Evolutionary conservation across 2,888 invertebrate species (phyloP).

Genomic region (Spilosoma lubricipeda): DNA sequence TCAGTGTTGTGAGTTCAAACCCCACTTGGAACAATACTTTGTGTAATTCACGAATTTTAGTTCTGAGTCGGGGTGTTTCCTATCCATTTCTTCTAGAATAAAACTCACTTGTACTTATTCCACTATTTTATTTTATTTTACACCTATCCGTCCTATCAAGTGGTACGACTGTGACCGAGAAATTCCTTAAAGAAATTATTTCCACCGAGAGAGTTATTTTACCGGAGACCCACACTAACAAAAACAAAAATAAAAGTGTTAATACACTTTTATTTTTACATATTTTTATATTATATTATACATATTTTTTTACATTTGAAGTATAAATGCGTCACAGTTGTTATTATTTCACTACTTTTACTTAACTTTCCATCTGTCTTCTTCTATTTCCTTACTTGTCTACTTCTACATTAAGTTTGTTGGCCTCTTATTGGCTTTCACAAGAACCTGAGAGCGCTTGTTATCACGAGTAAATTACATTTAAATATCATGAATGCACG

Average conservation of each 20-base stretch:
- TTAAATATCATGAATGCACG: slow-evolving; percentile 21
- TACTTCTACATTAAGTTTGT: slow-evolving; percentile 16
- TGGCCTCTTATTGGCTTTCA: slow-evolving; percentile 21
- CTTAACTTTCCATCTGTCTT: slow-evolving; percentile 10
- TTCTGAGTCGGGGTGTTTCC: too few species aligned
- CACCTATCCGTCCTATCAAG: too few species aligned
- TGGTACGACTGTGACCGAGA: neutral
- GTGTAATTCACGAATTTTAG: too few species aligned
- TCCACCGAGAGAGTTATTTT: too few species aligned
- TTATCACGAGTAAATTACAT: slow-evolving; percentile 24
- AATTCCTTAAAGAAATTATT: neutral
- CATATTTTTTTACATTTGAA: neutral
- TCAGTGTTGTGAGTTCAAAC: too few species aligned
- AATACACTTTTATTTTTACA: too few species aligned
- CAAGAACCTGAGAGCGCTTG: slow-evolving; percentile 14
- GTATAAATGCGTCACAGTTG: neutral
- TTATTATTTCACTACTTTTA: slow-evolving; percentile 3
- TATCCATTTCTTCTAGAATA: too few species aligned
- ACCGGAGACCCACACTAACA: too few species aligned
- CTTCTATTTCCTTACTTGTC: slow-evolving; percentile 7
- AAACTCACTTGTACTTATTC: too few species aligned
- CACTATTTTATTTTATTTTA: too few species aligned
- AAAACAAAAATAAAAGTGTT: neutral
- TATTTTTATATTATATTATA: too few species aligned
- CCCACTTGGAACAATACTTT: too few species aligned